Base-by-base conservation (phyloP, 2,888 invertebrate genomes). In the Branchipolynoe longqiensis region DNA sequence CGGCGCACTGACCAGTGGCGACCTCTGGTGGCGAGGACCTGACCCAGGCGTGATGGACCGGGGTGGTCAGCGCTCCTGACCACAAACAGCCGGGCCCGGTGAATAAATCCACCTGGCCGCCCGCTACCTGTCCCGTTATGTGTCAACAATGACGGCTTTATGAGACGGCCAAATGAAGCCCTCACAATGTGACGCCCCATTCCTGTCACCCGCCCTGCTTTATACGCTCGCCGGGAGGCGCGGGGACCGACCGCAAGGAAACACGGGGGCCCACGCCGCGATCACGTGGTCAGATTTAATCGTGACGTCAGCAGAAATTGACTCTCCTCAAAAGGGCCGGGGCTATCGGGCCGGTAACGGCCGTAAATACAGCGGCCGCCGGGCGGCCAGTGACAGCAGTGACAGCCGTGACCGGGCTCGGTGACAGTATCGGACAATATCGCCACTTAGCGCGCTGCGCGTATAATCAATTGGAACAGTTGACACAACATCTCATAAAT, bases 61-160 rank as follows among this genome's bases (percentile, higher is more conserved):
- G 62, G 25, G 14, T 48, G 25, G 48, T 78, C 69, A 33, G 4
- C 36, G 38, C n/a, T n/a, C 33, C 69, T 78, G 78, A 78, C 78
- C 78, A 54, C 78, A 78, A 78, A 41, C 78, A 28, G 41, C 25
- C 25, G 48, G 48, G 25, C n/a, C 8, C 8, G n/a, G n/a, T 8
- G 78, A 41, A 78, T 78, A 78, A 78, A 78, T 78, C 48, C 54
- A 78, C 78, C 78, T 78, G 78, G 28, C n/a, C 41, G n/a, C 4
- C 31, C 22, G 31, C 48, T 78, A 78, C 78, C 78, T 78, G 78
- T 38, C 48, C 78, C 78, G 33, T 78, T 48, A 78, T 54, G 31
- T 41, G 78, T 25, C 69, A 48, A 48, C 78, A 48, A 28, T 22
- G 78, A 78, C 48, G 48, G 78, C 54, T 78, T 78, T 78, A 78